Percentiles rank a stretch among this genome's conserved stretches.
Evolutionary conservation across 1,140 invertebrate species (phyloP).

Genomic region (Neoseiulus cucumeris): DNA sequence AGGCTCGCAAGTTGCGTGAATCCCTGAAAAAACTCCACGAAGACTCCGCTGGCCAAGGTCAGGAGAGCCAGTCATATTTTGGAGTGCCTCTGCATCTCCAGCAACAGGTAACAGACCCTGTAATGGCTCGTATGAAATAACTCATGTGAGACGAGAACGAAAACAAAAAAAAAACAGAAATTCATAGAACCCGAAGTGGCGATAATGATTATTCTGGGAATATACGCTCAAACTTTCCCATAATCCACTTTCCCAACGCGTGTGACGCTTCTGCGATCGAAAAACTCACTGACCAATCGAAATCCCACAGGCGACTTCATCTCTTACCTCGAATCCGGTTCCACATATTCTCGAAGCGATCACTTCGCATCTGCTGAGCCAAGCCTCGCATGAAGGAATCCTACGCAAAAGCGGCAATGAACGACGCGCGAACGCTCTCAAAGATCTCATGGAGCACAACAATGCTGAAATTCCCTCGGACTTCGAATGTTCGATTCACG

Average conservation of each 20-base stretch:
- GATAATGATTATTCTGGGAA: no score
- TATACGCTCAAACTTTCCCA: no score
- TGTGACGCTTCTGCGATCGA: no score
- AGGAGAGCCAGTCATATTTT: slow-evolving; percentile 1
- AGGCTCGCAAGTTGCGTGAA: background rate
- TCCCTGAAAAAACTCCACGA: slow-evolving; percentile 3
- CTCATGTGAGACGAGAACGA: no score
- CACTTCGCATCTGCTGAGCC: background rate
- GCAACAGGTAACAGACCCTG: background rate
- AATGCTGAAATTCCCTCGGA: background rate
- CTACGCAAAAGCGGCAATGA: slow-evolving; percentile 8
- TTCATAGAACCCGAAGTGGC: no score
- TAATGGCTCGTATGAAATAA: no score
- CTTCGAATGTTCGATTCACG: background rate
- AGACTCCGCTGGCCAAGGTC: background rate
- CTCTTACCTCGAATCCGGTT: background rate
- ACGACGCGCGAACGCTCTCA: background rate
- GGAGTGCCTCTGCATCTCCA: slow-evolving; percentile 4
- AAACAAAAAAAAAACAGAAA: no score
- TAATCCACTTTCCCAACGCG: no score
- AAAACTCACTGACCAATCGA: background rate
- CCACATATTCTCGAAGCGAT: slow-evolving; percentile 1
- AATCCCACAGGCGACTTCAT: background rate
- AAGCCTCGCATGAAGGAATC: background rate
- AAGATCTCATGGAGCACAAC: background rate